Conservation (phyloP, 2,797 vertebrate species). For the Mycteria americana region DNA sequence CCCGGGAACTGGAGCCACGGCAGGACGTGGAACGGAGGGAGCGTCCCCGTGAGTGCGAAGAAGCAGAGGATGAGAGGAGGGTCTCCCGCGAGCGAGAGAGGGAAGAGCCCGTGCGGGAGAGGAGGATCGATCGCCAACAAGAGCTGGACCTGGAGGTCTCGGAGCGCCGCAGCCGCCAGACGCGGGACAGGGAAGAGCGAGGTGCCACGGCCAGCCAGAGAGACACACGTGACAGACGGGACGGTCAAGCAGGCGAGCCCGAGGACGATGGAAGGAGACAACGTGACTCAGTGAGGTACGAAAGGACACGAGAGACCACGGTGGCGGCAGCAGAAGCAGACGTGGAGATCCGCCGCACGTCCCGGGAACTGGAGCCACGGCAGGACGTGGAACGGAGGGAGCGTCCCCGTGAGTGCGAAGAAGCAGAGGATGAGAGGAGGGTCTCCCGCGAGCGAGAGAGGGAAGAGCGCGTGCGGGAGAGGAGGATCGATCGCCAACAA, state of each 20-base stretch:
- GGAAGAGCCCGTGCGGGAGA: background rate
- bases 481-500: too few species aligned
- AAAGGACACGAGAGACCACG: background rate
- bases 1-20: fast-evolving
- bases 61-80: fast-evolving
- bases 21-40: fast-evolving
- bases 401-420: too few species aligned
- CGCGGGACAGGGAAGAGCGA: fast-evolving
- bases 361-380: background rate
- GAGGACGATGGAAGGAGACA: background rate
- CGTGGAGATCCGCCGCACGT: background rate
- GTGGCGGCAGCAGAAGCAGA: background rate
- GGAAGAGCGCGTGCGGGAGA: too few species aligned
- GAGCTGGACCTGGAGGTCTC: background rate
- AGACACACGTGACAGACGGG: background rate
- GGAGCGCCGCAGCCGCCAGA: fast-evolving
- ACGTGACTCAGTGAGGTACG: background rate
- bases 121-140: background rate
- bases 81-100: fast-evolving
- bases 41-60: fast-evolving
- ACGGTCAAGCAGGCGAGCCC: too few species aligned
- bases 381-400: background rate
- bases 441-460: too few species aligned
- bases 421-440: background rate
- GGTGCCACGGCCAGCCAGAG: background rate